Conservation (phyloP, 1,140 invertebrate genomes). For the Pseudachorutes palmiensis region DNA sequence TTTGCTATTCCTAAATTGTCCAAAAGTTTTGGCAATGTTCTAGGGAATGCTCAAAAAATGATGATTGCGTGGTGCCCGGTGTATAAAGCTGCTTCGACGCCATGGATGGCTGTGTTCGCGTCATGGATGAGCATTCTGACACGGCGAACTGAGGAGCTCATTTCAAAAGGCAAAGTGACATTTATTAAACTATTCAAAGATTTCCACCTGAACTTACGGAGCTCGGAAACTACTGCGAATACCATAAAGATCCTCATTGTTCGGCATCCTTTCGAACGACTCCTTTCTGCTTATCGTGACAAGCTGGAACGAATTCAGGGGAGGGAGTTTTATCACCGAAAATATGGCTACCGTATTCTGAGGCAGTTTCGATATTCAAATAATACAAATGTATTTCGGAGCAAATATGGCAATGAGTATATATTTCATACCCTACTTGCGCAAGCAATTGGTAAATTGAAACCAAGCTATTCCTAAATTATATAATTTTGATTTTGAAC, state of each 20-base stretch:
- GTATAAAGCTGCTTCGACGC: slow-evolving; percentile 76
- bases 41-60: not conserved
- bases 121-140: slow-evolving; percentile 20
- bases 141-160: slow-evolving; percentile 23
- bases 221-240: slow-evolving; percentile 11
- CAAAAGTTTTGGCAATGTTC: too few species aligned
- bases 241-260: slow-evolving; percentile 48
- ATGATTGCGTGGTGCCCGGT: slow-evolving; percentile 57
- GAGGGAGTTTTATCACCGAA: slow-evolving; percentile 25
- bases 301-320: slow-evolving; percentile 43
- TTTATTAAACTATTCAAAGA: slow-evolving; percentile 30
- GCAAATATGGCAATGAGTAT: not conserved
- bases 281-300: slow-evolving; percentile 49
- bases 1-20: too few species aligned
- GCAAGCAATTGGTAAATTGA: not conserved
- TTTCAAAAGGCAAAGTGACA: slow-evolving; percentile 23
- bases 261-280: slow-evolving; percentile 48
- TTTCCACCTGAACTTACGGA: slow-evolving; percentile 22
- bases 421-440: not conserved
- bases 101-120: slow-evolving; percentile 57
- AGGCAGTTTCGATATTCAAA: not conserved
- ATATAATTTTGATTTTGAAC: too few species aligned
- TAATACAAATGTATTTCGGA: not conserved
- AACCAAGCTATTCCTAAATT: too few species aligned
- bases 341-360: slow-evolving; percentile 26